These are phyloP conservation scores for Stichopus horrens DNA, from an alignment of 53 echinoderm and acorn worm species.

Conservation along the genomic window DNA sequence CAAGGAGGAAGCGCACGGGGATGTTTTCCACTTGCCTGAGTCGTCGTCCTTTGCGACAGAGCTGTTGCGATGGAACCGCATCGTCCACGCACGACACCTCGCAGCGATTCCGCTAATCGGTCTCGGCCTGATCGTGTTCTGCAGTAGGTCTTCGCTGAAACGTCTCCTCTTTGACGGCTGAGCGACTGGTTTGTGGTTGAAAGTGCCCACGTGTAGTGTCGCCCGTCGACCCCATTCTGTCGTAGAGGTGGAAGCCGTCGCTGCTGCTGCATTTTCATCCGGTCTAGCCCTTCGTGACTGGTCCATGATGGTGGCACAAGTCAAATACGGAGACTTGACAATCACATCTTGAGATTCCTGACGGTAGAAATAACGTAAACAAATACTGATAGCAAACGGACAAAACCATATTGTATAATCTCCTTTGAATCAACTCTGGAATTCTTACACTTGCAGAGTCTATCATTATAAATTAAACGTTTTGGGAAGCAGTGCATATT, in stretches of 20 bases:
- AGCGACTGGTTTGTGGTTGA: conserved; percentile 33
- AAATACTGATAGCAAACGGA: background rate
- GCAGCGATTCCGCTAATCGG: conserved; percentile 43
- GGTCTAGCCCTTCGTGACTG: conserved; percentile 3
- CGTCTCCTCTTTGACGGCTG: conserved; percentile 19
- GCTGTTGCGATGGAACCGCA: conserved; percentile 38
- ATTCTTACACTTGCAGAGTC: conserved; percentile 3
- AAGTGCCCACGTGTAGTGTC: conserved; percentile 44
- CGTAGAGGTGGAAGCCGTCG: background rate
- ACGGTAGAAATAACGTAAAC: conserved; percentile 37
- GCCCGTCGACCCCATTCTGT: conserved; percentile 46
- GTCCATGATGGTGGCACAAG: background rate
- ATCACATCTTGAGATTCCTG: conserved; percentile 44
- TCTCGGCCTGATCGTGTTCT: conserved; percentile 7
- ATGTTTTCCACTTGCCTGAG: conserved; percentile 62
- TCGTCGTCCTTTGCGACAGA: conserved; percentile 32
- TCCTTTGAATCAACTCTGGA: background rate
- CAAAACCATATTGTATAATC: background rate
- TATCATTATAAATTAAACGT: background rate
- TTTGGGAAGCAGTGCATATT: background rate
- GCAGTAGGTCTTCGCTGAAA: conserved; percentile 38
- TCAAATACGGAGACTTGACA: conserved; percentile 7
- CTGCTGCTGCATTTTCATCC: conserved; percentile 10
- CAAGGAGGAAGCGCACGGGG: conserved; percentile 77
- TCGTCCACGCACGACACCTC: conserved; percentile 37